Conservation (phyloP, 1,140 invertebrate species). For the Tribolium madens region DNA sequence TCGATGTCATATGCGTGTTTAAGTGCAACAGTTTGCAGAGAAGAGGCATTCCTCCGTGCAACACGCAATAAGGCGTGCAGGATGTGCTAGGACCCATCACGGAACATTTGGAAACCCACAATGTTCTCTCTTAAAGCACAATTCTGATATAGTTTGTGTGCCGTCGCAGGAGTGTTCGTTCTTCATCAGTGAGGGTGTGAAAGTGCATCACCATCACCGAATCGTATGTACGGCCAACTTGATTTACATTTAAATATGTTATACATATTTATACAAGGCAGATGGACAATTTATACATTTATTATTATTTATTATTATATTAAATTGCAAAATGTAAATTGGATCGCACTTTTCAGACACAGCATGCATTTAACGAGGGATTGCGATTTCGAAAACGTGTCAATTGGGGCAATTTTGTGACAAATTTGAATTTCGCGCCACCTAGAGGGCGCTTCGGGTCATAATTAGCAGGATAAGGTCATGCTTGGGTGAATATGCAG, state of each 20-base stretch:
- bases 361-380: neutral
- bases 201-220: too few species aligned
- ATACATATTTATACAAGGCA: neutral
- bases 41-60: slow-evolving; percentile 59
- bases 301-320: slow-evolving; percentile 7
- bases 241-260: neutral
- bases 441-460: neutral
- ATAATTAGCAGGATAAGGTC: neutral
- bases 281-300: neutral
- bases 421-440: too few species aligned
- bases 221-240: neutral
- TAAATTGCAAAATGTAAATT: slow-evolving; percentile 11
- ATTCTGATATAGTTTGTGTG: neutral
- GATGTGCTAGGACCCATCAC: slow-evolving; percentile 56
- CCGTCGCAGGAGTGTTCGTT: slow-evolving; percentile 23
- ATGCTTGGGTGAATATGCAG: neutral
- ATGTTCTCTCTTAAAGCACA: neutral
- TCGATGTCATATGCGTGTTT: slow-evolving; percentile 53
- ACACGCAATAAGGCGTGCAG: slow-evolving; percentile 62
- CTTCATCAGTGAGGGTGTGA: too few species aligned
- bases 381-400: neutral
- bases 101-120: slow-evolving; percentile 54
- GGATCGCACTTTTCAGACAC: neutral
- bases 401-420: too few species aligned
- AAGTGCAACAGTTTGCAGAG: slow-evolving; percentile 56